Base-by-base conservation (phyloP, 2,888 invertebrate species). In the Octonoba sinensis region DNA sequence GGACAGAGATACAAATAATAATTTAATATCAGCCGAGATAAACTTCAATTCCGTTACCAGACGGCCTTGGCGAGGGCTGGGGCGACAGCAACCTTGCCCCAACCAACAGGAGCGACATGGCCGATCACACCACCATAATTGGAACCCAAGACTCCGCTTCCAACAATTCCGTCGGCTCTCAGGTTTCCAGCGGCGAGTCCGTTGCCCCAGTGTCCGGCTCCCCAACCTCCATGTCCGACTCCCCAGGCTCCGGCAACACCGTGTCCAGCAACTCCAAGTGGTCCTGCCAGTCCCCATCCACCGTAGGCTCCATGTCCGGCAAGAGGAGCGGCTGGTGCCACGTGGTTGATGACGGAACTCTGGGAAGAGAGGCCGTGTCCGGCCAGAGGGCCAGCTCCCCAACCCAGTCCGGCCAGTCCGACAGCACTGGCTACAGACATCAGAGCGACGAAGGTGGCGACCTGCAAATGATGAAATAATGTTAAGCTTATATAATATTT, bases 291-390 rank as follows among this genome's bases (percentile, higher is more conserved):
- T 54, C 67, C 67, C 12, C 54, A 54, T 16, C 67, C 66, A n/a
- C 51, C 49, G 24, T 27, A 20, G 54, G 51, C 18, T 49, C 51
- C 71, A 2, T 11, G 16, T 12, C 47, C 72, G 20, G 46, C 70
- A 6, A 46, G 20, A 15, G 57, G 46, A 15, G 44, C 59, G 22
- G 44, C 44, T 12, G 65, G 73, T 11, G 36, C 56, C 6, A 66
- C 75, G 22, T 75, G 75, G 75, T 75, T 75, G 60, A 75, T 75
- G 51, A 27, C 75, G 16, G 75, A 49, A 8, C 75, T 75, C 67
- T 75, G 75, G 20, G 59, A 13, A 12, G 75, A 47, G 24, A 65
- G 47, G 22, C 67, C 62, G 15, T 8, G 44, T 18, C 44, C 62
- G 1, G 36, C 8, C 44, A 62, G n/a, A 15, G 69, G 54, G 27